Base-by-base conservation (phyloP, 2,888 invertebrate species). In the Dyspetes luteomarginatus region DNA sequence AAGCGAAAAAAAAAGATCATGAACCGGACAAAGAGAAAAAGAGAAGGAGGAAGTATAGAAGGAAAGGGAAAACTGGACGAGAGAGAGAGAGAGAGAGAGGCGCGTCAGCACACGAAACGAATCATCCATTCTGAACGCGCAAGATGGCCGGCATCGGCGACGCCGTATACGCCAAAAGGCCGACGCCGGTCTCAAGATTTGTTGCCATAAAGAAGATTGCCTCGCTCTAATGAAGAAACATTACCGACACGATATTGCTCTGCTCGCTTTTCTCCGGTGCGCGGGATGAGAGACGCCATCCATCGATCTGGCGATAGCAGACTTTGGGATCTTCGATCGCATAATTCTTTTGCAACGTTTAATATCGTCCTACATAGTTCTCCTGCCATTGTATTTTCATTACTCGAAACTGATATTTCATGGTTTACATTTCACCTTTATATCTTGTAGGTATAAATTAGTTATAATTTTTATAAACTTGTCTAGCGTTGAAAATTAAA, bases 151-250 rank as follows among this genome's bases (percentile, higher is more conserved):
- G 85, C 83, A 84, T 82, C 60, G 82, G 67, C 79, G 83, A 81
- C 78, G 71, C 81, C 65, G 72, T 67, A n/a, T n/a, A 81, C 65
- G 83, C 74, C 71, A 82, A 77, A 76, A 81, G 75, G 84, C 83
- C 85, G 86, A 86, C 85, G 84, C 86, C 85, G 85, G 82, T 81
- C 86, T 83, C 84, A 88, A 89, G 89, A 90, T 90, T 90, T 89
- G 89, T 90, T 88, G 89, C 89, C 89, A 90, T 90, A 89, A 90
- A 89, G 88, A 87, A 90, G 88, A 90, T 90, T 90, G 88, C 90
- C 86, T 85, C 82, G 85, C 85, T 89, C 89, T 90, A 90, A 90
- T 90, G 89, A 90, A 90, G 89, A 90, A 90, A 90, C 90, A 89
- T 90, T 88, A 89, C 88, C 84, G 84, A 82, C 86, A 78, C 90